Percentiles rank a stretch among this genome's conserved stretches.
Conservation (phyloP, 2,113 vertebrate genomes). For the Mus spicilegus region DNA sequence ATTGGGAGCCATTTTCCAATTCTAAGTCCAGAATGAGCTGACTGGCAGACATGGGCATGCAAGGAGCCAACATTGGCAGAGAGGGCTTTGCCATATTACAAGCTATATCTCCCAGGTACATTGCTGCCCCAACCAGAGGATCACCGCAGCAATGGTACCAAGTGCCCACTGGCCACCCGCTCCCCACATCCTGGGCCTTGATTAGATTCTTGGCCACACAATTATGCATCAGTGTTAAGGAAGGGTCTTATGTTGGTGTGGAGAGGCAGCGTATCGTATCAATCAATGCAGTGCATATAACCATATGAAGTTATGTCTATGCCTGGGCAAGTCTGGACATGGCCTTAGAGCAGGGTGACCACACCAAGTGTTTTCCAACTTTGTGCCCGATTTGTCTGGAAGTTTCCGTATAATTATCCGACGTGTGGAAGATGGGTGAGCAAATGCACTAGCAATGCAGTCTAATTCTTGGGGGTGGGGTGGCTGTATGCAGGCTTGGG, state of each 20-base stretch:
- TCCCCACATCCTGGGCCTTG: not conserved
- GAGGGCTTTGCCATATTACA: not conserved
- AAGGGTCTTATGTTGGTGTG: not conserved
- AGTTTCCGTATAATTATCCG: not conserved
- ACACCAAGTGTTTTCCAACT: not conserved
- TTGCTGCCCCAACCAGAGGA: not conserved
- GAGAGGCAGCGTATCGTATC: not conserved
- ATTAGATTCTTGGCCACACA: not conserved
- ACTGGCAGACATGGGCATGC: not conserved
- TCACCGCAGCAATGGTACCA: not conserved
- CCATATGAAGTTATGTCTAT: not conserved
- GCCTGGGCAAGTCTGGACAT: rapidly evolving
- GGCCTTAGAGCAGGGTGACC: not conserved
- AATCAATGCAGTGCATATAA: rapidly evolving
- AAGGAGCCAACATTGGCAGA: not conserved
- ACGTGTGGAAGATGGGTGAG: not conserved
- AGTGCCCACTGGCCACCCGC: not conserved
- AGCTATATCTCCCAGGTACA: not conserved
- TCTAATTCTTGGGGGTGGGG: not conserved
- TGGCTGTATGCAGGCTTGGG: rapidly evolving
- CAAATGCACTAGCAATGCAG: not conserved
- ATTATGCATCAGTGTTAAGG: rapidly evolving
- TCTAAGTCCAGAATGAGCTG: not conserved
- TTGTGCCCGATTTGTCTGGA: not conserved
- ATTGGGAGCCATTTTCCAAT: no score